A percentile compares a stretch with the other conserved stretches of the same genome.
phyloP scores from a whole-genome alignment of 1,140 invertebrate genomes.

The Penaeus indicus region DNA sequence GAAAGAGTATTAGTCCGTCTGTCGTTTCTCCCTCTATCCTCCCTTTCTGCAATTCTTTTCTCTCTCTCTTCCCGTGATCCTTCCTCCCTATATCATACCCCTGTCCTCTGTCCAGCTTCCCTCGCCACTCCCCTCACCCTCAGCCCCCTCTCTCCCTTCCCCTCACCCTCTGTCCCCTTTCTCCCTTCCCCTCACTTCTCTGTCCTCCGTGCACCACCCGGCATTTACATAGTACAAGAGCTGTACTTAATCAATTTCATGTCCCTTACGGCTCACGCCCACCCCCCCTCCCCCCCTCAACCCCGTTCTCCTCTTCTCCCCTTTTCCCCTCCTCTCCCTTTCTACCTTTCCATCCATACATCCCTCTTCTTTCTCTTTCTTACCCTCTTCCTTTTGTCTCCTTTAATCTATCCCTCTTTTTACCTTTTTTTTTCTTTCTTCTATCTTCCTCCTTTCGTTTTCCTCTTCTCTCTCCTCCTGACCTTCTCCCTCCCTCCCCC shows the following conservation, averaged over 20 bases:
- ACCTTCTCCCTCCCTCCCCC: background rate
- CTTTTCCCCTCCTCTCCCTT: background rate
- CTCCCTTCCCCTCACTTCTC: background rate
- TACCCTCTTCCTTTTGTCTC: background rate
- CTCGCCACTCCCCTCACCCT: background rate
- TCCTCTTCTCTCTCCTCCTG: background rate
- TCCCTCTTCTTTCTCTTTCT: background rate
- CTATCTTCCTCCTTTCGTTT: background rate
- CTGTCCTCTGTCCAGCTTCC: too few species aligned
- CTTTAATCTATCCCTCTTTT: background rate
- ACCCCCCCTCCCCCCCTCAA: background rate
- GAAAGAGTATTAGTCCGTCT: too few species aligned
- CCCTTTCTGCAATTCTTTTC: background rate
- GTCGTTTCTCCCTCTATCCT: too few species aligned
- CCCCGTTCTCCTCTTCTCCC: background rate
- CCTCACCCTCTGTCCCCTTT: background rate
- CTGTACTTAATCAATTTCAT: slow-evolving; percentile 12
- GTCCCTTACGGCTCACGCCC: background rate
- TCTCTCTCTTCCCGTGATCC: background rate
- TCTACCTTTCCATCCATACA: background rate
- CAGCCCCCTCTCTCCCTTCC: background rate
- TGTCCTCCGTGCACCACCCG: background rate
- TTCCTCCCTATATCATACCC: background rate
- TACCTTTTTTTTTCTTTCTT: background rate
- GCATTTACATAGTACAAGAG: too few species aligned